phyloP scores from a whole-genome alignment of 2,113 vertebrate genomes.

The Psephotus haematonotus region DNA sequence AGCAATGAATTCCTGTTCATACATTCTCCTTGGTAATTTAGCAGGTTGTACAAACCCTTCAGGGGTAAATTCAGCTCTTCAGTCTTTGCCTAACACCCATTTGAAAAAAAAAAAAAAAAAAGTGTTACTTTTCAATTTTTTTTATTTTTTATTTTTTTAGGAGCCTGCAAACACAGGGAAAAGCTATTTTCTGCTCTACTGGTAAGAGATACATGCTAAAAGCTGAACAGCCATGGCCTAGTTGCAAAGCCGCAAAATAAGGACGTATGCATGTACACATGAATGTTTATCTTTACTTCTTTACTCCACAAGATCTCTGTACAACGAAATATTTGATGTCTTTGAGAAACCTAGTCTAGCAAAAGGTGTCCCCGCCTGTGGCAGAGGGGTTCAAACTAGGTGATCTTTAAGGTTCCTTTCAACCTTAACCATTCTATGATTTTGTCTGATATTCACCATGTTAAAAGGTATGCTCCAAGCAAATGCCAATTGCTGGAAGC shows the following conservation, averaged over 20 bases:
- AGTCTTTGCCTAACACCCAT: background rate
- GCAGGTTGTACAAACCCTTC: background rate
- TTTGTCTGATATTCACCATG: background rate
- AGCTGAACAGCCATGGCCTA: background rate
- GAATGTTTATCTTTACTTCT: background rate
- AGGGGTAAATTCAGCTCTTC: background rate
- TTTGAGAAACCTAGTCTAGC: background rate
- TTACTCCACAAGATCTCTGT: background rate
- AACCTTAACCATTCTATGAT: background rate
- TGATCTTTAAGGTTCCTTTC: background rate
- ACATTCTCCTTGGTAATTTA: slow-evolving; percentile 15
- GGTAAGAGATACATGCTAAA: background rate
- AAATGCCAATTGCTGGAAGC: background rate
- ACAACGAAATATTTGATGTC: background rate
- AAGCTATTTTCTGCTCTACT: background rate
- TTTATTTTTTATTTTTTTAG: background rate
- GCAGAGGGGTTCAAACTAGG: background rate
- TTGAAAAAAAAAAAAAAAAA: background rate
- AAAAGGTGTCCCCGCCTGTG: background rate
- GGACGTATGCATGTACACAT: background rate
- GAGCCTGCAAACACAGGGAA: background rate
- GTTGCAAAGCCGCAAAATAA: background rate
- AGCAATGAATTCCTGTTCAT: slow-evolving; percentile 10
- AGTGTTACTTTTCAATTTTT: background rate
- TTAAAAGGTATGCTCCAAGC: background rate